Percentiles rank a stretch among this genome's conserved stretches.
Conservation (phyloP, 2,888 invertebrate species). For the Polia nebulosa region DNA sequence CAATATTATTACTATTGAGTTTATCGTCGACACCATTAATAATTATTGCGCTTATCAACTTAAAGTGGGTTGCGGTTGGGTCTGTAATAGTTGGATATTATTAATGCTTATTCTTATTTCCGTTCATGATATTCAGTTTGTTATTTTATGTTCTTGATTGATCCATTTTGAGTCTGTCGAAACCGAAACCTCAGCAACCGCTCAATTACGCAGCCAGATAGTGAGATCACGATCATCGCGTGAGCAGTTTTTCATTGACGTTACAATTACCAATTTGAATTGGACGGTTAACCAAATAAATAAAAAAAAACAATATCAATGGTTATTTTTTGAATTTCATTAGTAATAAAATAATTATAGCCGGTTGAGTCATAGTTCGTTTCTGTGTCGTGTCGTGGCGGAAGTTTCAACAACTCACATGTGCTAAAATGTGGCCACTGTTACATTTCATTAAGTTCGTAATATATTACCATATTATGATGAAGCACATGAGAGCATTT, state of each 20-base stretch:
- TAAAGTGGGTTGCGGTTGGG: conserved; percentile 74
- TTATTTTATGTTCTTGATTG: conserved; percentile 50
- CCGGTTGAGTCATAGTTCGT: conserved; percentile 48
- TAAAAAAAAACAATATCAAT: conserved; percentile 32
- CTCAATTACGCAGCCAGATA: conserved; percentile 48
- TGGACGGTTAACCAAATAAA: conserved; percentile 49
- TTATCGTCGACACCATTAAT: conserved; percentile 86
- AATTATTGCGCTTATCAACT: conserved; percentile 81
- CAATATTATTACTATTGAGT: conserved; percentile 72
- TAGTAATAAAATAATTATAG: too few relatives aligned
- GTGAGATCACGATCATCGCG: conserved; percentile 48
- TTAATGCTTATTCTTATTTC: conserved; percentile 64
- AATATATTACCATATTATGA: conserved; percentile 43
- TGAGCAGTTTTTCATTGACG: conserved; percentile 48
- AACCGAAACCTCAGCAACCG: conserved; percentile 44
- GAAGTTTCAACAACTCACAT: conserved; percentile 54
- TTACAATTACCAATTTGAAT: conserved; percentile 52
- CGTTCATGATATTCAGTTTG: conserved; percentile 51
- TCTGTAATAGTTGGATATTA: conserved; percentile 60
- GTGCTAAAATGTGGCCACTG: conserved; percentile 58
- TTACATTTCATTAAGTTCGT: conserved; percentile 49
- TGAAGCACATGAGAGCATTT: conserved; percentile 14
- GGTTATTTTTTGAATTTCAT: conserved; percentile 40
- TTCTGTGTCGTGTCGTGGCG: conserved; percentile 59
- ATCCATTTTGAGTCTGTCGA: conserved; percentile 43